Percentiles rank a stretch among this genome's conserved stretches.
Conservation (phyloP, 2,113 vertebrate species). For the Lasiurus borealis region DNA sequence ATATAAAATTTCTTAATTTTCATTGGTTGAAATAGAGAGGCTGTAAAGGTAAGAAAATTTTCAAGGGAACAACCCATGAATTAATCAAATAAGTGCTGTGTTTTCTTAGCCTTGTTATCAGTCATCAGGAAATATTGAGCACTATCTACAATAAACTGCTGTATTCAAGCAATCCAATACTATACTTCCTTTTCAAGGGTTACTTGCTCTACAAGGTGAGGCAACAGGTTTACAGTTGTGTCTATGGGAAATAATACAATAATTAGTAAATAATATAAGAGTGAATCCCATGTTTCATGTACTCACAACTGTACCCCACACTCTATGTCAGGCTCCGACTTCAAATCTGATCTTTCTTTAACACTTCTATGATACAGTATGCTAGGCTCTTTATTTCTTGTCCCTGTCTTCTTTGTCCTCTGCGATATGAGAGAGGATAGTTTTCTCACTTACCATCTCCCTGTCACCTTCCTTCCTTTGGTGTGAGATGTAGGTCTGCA, state of each 20-base stretch:
- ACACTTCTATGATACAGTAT: background rate
- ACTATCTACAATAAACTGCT: background rate
- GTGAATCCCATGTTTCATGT: background rate
- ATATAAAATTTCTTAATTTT: slow-evolving; percentile 71
- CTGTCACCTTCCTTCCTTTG: background rate
- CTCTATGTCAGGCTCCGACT: background rate
- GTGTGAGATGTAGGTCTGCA: background rate
- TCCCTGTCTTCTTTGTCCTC: background rate
- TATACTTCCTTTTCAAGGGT: background rate
- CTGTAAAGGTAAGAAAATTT: slow-evolving; percentile 7
- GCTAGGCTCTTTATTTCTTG: background rate
- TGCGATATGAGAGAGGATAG: background rate
- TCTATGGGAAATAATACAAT: background rate
- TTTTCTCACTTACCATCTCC: background rate
- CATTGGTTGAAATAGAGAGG: slow-evolving; percentile 67
- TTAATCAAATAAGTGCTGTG: background rate
- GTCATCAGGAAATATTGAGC: background rate
- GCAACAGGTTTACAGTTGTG: background rate
- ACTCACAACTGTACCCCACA: background rate
- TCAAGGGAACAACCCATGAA: background rate
- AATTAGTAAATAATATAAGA: background rate
- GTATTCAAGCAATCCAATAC: background rate
- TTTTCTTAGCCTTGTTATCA: slow-evolving; percentile 20
- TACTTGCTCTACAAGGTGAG: background rate
- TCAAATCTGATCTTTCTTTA: background rate